Conservation (phyloP, 2,797 vertebrate genomes). For the Chelonia mydas region DNA sequence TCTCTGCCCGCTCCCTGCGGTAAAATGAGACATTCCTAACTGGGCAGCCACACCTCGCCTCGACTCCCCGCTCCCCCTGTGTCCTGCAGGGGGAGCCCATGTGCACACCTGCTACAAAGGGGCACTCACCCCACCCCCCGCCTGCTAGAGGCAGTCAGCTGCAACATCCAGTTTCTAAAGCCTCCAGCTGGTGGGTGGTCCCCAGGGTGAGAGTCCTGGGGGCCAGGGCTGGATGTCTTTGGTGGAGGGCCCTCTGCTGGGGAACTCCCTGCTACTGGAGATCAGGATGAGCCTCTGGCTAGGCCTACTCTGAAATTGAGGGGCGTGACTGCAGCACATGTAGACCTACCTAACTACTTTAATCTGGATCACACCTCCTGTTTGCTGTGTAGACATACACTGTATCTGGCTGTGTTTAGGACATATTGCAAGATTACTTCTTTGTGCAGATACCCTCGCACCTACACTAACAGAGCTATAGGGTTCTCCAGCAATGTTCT, state of each 20-base stretch:
- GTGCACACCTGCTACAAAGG: neutral
- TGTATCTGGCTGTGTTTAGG: neutral
- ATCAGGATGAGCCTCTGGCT: neutral
- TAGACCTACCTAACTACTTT: neutral
- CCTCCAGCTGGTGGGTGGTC: neutral
- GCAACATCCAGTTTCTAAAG: neutral
- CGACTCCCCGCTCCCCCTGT: accelerated
- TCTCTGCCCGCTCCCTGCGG: constrained; percentile 56
- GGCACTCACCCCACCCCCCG: neutral
- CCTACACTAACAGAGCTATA: neutral
- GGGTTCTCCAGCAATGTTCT: neutral
- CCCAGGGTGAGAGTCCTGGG: neutral
- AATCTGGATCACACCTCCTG: neutral
- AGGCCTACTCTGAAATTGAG: neutral
- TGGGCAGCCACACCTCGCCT: accelerated
- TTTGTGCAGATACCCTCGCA: neutral
- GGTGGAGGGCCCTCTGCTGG: neutral
- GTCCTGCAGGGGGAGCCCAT: accelerated
- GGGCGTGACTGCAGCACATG: neutral
- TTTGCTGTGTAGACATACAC: neutral
- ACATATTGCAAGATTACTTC: neutral
- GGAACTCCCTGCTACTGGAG: neutral
- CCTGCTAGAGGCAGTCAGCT: neutral
- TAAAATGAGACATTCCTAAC: neutral
- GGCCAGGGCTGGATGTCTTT: neutral